Evolutionary conservation across 2,888 invertebrate genomes (phyloP), one percentile per base, ranked within the genome.

Genomic region (Meliscaeva auricollis): DNA sequence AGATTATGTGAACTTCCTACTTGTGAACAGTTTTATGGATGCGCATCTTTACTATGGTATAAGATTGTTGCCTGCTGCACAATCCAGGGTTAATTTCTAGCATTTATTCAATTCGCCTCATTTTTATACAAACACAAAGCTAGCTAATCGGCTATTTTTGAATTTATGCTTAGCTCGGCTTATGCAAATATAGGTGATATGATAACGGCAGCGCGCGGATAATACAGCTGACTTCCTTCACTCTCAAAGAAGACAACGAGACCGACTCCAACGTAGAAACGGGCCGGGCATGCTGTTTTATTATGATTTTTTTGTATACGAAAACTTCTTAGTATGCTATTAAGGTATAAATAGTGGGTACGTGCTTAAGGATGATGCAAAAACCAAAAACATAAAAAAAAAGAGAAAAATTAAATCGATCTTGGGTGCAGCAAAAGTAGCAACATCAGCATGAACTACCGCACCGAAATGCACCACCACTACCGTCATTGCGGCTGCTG

Each of bases 171-270:
- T 56, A 81, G 68, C 56, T 85, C 68, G 60, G 60, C 46, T 72
- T 85, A 85, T 85, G 85, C 85, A 85, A 85, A 85, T 85, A 81
- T 85, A 73, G 68, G 72, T 73, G 81, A 85, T 85, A 81, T 85
- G 85, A 85, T 85, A 85, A 85, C 85, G 81, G 76, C n/a, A n/a
- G n/a, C n/a, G n/a, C n/a, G n/a, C 72, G 58, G 74, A 73, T 68
- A 78, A 73, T 73, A 68, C 85, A 75, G 80, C 80, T 77, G 84
- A 84, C 84, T 60, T 68, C n/a, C n/a, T n/a, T n/a, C n/a, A n/a
- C n/a, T 41, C 13, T 56, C 70, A 15, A n/a, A n/a, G n/a, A n/a
- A 15, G 26, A 26, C 26, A 2, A 26, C n/a, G n/a, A n/a, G n/a
- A 26, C 26, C 26, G 26, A 44, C 15, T n/a, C n/a, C 3, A 15